Evolutionary conservation across 2,113 vertebrate genomes (phyloP), one percentile per base, ranked within the genome.

Genomic region (Polypterus bichir): DNA sequence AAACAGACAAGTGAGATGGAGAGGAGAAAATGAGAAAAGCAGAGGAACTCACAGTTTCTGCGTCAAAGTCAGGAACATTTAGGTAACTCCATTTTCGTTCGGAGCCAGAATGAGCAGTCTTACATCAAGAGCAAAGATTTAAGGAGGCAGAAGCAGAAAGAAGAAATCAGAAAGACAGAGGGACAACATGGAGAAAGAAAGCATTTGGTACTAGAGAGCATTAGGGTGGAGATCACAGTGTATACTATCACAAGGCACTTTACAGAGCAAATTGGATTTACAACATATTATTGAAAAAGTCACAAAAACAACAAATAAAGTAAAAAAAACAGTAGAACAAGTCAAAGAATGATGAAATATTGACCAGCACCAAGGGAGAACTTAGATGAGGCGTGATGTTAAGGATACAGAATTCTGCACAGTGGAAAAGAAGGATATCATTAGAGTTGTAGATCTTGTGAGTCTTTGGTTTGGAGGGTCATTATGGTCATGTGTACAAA

Each of bases 41-140:
- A 64, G 65, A 79, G 73, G 82, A 27, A 91, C 94, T 97, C 83
- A 98, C 96, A 84, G 93, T 97, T 80, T 98, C 96, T 73, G 92
- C 91, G 3, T 98, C 94, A 51, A 86, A 89, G 80, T 98, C 92
- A 6, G 93, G 96, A 69, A 97, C 81, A 81, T 88, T 94, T 83
- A 98, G 89, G 77, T 88, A 88, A 10, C 75, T 87, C 92, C 93
- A 94, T 74, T 92, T 92, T 74, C 87, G 89, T 77, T 92, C 88
- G 70, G 87, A 92, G 74, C 76, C 75, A 59, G 90, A 83, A 75
- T 88, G 87, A 66, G 84, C 90, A 69, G 78, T 88, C 94, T 97
- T 84, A 76, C 71, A 74, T 69, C 56, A 66, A 65, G 69, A 64
- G 48, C 48, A 55, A 69, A 72, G 79, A 62, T 62, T 60, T 9